Percentiles rank a stretch among this genome's conserved stretches.
Conservation (phyloP, 2,888 invertebrate genomes). For the Polymixis flavicincta region DNA sequence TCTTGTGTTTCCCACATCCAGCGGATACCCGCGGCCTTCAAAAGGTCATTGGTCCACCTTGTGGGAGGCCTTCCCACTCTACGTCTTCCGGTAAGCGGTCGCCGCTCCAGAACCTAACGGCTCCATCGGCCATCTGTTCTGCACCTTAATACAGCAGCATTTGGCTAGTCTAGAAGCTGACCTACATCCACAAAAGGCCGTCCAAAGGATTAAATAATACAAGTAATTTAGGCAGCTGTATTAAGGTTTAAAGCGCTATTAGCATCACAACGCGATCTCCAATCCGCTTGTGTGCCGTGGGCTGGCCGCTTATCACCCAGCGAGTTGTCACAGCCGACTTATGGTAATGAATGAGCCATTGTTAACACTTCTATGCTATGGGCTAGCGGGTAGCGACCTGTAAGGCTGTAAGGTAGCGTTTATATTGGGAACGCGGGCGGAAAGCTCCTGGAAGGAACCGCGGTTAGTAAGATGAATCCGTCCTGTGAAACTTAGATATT, state of each 20-base stretch:
- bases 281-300: conserved; percentile 24
- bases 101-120: no score
- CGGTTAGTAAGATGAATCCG: neutral
- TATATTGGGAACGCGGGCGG: neutral
- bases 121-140: no score
- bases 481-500: neutral
- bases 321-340: conserved; percentile 59
- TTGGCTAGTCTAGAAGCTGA: neutral
- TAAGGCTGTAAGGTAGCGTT: conserved; percentile 19
- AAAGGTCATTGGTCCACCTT: no score
- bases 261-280: conserved; percentile 29
- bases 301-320: conserved; percentile 49
- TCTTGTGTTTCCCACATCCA: no score
- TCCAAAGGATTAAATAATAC: conserved; percentile 12
- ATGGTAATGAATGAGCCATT: conserved; percentile 53
- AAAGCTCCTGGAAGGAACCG: neutral
- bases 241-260: conserved; percentile 20
- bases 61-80: no score
- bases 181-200: neutral
- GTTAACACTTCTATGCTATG: conserved; percentile 47
- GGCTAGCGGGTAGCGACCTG: conserved; percentile 15
- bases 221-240: neutral
- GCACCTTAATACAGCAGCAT: neutral
- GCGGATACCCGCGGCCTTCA: no score
- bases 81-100: no score